phyloP scores from a whole-genome alignment of 2,797 vertebrate species.

The Enteromius mattozi region DNA sequence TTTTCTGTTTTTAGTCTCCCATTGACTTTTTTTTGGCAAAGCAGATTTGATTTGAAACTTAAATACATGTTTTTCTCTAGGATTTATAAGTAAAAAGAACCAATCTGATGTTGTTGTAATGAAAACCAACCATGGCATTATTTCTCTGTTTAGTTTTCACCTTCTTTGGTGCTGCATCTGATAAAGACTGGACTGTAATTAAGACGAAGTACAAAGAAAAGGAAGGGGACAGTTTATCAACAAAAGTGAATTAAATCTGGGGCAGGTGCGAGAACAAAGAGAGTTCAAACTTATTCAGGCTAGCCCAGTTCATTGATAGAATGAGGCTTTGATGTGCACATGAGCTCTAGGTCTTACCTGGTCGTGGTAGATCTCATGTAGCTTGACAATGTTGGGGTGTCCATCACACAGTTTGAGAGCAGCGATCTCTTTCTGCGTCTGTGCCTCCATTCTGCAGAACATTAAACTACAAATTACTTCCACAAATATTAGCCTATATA shows the following conservation, averaged over 20 bases:
- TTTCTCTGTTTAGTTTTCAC: background rate
- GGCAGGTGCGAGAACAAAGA: conserved; percentile 41
- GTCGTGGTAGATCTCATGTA: conserved; percentile 95
- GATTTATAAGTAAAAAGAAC: background rate
- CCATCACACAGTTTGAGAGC: conserved; percentile 95
- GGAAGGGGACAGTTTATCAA: conserved; percentile 20
- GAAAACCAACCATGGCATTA: background rate
- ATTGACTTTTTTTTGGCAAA: background rate
- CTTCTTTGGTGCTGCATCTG: conserved; percentile 15
- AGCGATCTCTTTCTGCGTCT: conserved; percentile 94
- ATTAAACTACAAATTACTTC: conserved; percentile 5
- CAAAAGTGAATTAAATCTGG: conserved; percentile 36
- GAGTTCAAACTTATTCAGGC: conserved; percentile 66
- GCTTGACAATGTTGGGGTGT: conserved; percentile 95
- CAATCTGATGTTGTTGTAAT: background rate
- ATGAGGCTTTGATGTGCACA: conserved; percentile 60
- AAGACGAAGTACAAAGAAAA: conserved; percentile 44
- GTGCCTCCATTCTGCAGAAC: conserved; percentile 91
- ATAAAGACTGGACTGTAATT: background rate
- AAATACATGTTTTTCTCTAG: background rate
- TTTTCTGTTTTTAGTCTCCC: background rate
- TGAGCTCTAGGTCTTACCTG: conserved; percentile 80
- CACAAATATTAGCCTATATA: background rate
- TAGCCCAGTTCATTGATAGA: conserved; percentile 72
- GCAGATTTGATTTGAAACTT: background rate